Base-by-base conservation (phyloP, 2,113 vertebrate species). In the Ursus arctos region DNA sequence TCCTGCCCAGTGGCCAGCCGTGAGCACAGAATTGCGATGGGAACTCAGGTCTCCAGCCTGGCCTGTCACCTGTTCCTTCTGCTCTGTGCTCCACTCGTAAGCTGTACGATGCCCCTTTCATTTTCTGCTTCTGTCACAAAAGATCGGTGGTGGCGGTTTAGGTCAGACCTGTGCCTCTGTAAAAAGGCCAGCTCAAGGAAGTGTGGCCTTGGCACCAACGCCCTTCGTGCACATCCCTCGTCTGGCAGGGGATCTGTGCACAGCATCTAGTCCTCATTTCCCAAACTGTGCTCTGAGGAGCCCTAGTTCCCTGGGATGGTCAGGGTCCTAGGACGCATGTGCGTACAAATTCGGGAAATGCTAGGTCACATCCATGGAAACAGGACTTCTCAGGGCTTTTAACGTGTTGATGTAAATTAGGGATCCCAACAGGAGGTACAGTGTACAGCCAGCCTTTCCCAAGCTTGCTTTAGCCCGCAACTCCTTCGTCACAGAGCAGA, bases 91-190 rank as follows among this genome's bases (percentile, higher is more conserved):
- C 57, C 1, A 0, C 77, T 28, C 67, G 33, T 18, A 82, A 47
- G 49, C 31, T 74, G 5, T 10, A 1, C 12, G n/a, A 57, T 59
- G 36, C 57, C 49, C 28, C 22, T 3, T 63, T 89, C 82, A 55
- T 69, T 92, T 79, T 79, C 47, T 91, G 47, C 40, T 24, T 82
- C 72, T 95, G 89, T 85, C 82, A 93, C 61, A 55, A 36, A 95
- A 49, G 33, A 43, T 61, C 19, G 26, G 22, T 85, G 49, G 31
- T 49, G 10, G n/a, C 71, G 59, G 67, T 72, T 86, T 31, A 72
- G 15, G 51, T 71, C 49, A 40, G 47, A 89, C 80, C 33, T 59
- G 79, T 76, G 22, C 36, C 40, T 94, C 33, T n/a, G 15, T 93
- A 55, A 85, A 92, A 47, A 40, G 57, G 59, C 71, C 57, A 63